Evolutionary conservation across 2,797 vertebrate species (phyloP), one percentile per base, ranked within the genome.

Genomic region (Gallinago solitaria): DNA sequence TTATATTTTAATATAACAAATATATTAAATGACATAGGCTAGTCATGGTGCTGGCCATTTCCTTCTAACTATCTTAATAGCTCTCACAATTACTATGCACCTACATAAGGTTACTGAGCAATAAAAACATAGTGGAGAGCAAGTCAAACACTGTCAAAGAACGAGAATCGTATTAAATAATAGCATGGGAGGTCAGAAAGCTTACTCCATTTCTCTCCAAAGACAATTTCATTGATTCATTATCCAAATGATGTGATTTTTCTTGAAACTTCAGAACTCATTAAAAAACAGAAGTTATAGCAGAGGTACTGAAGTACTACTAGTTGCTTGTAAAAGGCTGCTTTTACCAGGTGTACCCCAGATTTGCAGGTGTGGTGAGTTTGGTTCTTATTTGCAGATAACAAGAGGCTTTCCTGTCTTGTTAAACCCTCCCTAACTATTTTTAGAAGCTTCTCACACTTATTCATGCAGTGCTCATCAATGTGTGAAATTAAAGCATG

Each of bases 401-500:
- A 60, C 63, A 51, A 79, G 48, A 70, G 54, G 27, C 6, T 70
- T 87, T 89, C 19, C 53, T 76, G 11, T 43, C 48, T 67, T 78
- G 15, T 60, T 77, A 67, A 85, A 91, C 43, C 47, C 41, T 85
- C 33, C 28, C 39, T 63, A 25, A 7, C 56, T 94, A 81, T 91
- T 92, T 93, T 94, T 86, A 93, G 79, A 92, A 92, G 39, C 6
- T 1, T 75, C 75, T 92, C 54, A 51, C 64, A 39, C 71, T 94
- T 95, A 89, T 83, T 95, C 63, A 88, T 48, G n/a, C 54, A 78
- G 57, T 48, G 82, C 19, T 94, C 39, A 83, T 92, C 69, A 94
- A 4, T 21, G 84, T 91, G 87, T 96, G 85, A 94, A 95, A 97
- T 96, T 85, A 93, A 81, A 92, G 27, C 73, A 67, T 69, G 76